phyloP scores from a whole-genome alignment of 2,888 invertebrate species.

The Arenicola marina region DNA sequence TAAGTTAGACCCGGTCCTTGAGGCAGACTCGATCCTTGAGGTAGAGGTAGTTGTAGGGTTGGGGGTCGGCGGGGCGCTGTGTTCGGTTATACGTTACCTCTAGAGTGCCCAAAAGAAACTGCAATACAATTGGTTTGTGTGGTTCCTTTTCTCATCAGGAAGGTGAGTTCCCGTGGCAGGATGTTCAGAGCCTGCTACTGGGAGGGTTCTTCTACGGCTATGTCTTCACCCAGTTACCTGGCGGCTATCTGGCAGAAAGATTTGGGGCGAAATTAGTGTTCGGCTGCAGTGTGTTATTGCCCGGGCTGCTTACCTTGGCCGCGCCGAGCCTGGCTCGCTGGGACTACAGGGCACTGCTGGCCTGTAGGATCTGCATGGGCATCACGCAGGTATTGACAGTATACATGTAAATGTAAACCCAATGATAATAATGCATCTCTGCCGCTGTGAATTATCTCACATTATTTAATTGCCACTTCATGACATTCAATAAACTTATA shows the following conservation, averaged over 20 bases:
- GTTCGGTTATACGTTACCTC: not conserved
- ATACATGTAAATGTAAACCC: not conserved
- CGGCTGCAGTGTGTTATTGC: slow-evolving; percentile 5
- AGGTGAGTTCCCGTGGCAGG: slow-evolving; percentile 30
- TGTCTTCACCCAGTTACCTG: slow-evolving; percentile 33
- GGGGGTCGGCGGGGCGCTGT: not conserved
- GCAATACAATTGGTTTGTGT: not conserved
- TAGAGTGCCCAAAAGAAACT: not conserved
- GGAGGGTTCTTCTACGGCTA: slow-evolving; percentile 36
- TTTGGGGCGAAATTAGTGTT: slow-evolving; percentile 14
- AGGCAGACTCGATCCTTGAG: too few species aligned
- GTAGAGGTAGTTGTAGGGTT: too few species aligned
- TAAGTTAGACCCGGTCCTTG: too few species aligned
- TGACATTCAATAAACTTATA: not conserved
- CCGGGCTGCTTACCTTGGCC: slow-evolving; percentile 12
- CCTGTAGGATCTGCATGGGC: slow-evolving; percentile 1
- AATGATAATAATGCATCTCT: too few species aligned
- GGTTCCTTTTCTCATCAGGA: not conserved
- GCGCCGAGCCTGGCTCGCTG: slow-evolving; percentile 12
- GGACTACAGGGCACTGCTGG: slow-evolving; percentile 5
- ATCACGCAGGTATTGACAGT: slow-evolving; percentile 1
- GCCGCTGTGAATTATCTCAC: not conserved
- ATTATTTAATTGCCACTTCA: not conserved
- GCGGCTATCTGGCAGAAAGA: slow-evolving; percentile 19
- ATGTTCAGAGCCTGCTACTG: slow-evolving; percentile 26